These are phyloP conservation scores for Platycnemis pennipes DNA, from an alignment of 2,888 invertebrate species.

Conservation along the genomic window DNA sequence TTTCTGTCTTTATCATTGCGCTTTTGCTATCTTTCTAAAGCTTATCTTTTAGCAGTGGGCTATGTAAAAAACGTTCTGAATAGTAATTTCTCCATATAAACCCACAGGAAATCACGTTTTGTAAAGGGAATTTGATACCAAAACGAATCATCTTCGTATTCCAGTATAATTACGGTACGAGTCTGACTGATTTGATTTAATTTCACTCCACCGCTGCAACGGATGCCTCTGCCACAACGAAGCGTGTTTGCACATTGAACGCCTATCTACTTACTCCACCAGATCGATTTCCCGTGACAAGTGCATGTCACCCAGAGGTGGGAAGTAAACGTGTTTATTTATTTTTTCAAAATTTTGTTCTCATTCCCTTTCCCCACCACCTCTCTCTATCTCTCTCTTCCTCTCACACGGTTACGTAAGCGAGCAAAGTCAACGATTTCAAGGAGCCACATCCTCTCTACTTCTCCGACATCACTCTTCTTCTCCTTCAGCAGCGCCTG, in stretches of 20 bases:
- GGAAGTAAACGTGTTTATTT: background rate
- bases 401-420: constrained; percentile 5
- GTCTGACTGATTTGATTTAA: too few relatives aligned
- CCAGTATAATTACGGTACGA: too few relatives aligned
- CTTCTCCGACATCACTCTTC: background rate
- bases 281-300: background rate
- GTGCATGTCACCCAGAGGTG: constrained; percentile 13
- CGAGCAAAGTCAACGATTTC: background rate
- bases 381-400: background rate
- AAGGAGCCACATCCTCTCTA: background rate
- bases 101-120: too few relatives aligned
- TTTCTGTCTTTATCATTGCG: too few relatives aligned
- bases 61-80: too few relatives aligned
- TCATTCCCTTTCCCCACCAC: background rate
- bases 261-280: background rate
- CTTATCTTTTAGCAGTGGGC: too few relatives aligned
- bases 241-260: constrained; percentile 8
- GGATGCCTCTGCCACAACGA: background rate
- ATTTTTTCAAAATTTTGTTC: background rate
- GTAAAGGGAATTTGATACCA: too few relatives aligned
- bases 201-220: constrained; percentile 3
- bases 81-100: too few relatives aligned
- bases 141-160: too few relatives aligned
- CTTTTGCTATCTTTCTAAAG: too few relatives aligned
- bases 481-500: background rate